Percentiles rank a stretch among this genome's conserved stretches.
These are phyloP conservation scores for Phylloscopus whistleri DNA, from an alignment of 2,113 vertebrate genomes.

Conservation along the genomic window DNA sequence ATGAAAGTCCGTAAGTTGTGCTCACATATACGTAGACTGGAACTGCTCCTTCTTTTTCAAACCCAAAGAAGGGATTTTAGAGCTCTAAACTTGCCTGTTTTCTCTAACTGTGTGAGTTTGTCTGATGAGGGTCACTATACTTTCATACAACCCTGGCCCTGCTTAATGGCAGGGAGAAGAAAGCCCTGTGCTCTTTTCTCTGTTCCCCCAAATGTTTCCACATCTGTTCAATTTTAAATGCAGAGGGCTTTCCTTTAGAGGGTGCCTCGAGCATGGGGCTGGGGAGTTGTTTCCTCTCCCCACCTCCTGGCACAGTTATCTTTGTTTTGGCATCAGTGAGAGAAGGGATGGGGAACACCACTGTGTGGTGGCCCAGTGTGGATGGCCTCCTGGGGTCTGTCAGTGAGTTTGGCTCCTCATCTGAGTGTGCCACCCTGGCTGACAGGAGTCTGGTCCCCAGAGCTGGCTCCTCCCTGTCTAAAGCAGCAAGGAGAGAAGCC, in stretches of 20 bases:
- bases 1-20: neutral
- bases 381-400: neutral
- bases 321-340: neutral
- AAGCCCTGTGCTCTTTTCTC: neutral
- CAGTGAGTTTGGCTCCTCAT: neutral
- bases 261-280: neutral
- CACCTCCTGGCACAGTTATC: neutral
- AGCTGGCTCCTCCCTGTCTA: neutral
- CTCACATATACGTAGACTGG: neutral
- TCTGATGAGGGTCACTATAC: neutral
- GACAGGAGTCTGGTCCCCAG: neutral
- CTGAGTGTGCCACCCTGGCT: neutral
- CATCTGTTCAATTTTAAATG: neutral
- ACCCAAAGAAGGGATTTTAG: neutral
- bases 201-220: neutral
- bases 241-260: neutral
- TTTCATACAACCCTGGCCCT: neutral
- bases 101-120: neutral
- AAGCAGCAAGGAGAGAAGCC: neutral
- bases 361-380: neutral
- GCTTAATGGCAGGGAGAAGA: neutral
- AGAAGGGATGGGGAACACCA: neutral
- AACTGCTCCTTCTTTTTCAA: neutral
- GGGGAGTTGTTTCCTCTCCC: neutral
- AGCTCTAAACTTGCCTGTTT: neutral